A percentile compares a stretch with the other conserved stretches of the same genome.
Conservation (phyloP, 2,888 invertebrate genomes). For the Drosophila acutilabella region DNA sequence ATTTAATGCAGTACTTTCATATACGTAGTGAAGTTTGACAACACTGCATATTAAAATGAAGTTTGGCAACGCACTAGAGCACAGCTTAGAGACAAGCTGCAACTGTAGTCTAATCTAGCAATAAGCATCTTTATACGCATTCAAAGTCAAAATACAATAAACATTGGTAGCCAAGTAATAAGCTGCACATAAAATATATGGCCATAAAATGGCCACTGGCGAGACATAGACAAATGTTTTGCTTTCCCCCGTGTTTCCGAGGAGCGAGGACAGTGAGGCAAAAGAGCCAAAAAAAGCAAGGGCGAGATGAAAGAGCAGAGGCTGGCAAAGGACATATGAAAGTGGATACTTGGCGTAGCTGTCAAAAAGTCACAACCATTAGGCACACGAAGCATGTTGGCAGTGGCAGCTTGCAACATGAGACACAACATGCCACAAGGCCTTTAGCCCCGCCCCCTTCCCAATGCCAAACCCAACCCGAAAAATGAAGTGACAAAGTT, state of each 20-base stretch:
- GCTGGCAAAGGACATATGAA: conserved; percentile 32
- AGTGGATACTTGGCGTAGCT: conserved; percentile 61
- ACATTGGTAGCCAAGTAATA: conserved; percentile 45
- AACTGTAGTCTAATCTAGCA: conserved; percentile 29
- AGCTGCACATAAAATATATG: conserved; percentile 69
- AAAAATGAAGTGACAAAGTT: conserved; percentile 54
- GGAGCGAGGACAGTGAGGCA: too few relatives aligned
- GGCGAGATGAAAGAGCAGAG: conserved; percentile 8
- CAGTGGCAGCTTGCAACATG: conserved; percentile 25
- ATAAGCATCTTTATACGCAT: conserved; percentile 18
- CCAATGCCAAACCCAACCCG: neutral
- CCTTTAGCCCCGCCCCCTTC: neutral
- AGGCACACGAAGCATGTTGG: conserved; percentile 54
- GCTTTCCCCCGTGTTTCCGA: neutral
- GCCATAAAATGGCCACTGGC: conserved; percentile 62
- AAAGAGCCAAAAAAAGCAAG: neutral
- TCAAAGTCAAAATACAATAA: conserved; percentile 55
- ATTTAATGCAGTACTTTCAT: too few relatives aligned
- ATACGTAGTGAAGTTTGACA: neutral
- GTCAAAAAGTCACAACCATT: conserved; percentile 82
- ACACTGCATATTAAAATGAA: neutral
- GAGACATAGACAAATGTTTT: conserved; percentile 43
- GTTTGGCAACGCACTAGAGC: conserved; percentile 10
- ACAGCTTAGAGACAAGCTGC: conserved; percentile 26
- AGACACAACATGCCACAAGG: conserved; percentile 13